Base-by-base conservation (phyloP, 2,888 invertebrate genomes). In the Ptilodon capucinus region DNA sequence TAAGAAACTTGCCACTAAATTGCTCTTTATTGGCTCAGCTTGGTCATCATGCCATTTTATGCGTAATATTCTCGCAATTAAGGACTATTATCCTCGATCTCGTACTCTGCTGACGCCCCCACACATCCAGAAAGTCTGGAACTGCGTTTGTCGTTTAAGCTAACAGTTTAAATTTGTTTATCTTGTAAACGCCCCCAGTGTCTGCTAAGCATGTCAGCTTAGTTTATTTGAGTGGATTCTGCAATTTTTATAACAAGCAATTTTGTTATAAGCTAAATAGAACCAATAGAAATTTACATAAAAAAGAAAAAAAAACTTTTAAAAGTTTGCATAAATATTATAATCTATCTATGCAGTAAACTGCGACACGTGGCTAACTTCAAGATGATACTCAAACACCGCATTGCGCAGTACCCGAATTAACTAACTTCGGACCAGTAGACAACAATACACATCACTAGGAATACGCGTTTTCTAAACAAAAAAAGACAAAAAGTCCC, bases 381-480 rank as follows among this genome's bases (percentile, higher is more conserved):
- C 84, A 73, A 51, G n/a, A 40, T 68, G 68, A 17, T 73, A 74
- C 69, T 51, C 57, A 51, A 66, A 61, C 49, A 25, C 76, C 81
- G 84, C 84, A 84, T 68, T 84, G 84, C 84, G 84, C 84, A 84
- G 76, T 48, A 44, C 52, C 36, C 40, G 3, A 7, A 42, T 28
- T 41, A 30, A 40, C 74, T 51, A 70, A 73, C 71, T 79, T 86
- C 83, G 77, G 48, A 42, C 34, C 61, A 71, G 66, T 77, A 58
- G 54, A 69, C 65, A 58, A 65, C 57, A 69, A 71, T 61, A 72
- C 56, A 64, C 56, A 60, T 58, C 61, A 63, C 49, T 41, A 51
- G 35, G 52, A 58, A 60, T 51, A 55, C 40, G 54, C 43, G 64
- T 50, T 53, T 56, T 51, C 53, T 47, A 35, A 28, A 57, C 51